phyloP scores from a whole-genome alignment of 2,113 vertebrate species.

The Oophaga pumilio region DNA sequence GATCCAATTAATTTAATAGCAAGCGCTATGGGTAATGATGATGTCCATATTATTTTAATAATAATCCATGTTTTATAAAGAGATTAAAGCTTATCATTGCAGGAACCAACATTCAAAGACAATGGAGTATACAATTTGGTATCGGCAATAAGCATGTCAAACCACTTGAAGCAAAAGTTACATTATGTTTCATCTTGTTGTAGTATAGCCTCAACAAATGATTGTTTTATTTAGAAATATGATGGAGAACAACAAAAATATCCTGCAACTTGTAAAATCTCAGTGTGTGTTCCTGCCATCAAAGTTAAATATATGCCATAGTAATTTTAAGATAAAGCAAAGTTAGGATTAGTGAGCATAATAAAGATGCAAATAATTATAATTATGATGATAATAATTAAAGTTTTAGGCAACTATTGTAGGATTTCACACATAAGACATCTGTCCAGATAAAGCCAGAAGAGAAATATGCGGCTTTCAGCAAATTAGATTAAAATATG shows the following conservation, averaged over 20 bases:
- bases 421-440: background rate
- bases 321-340: slow-evolving; percentile 37
- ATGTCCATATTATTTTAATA: slow-evolving; percentile 2
- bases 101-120: slow-evolving; percentile 18
- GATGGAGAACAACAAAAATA: slow-evolving; percentile 18
- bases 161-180: slow-evolving; percentile 6
- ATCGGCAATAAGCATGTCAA: background rate
- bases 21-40: background rate
- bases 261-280: slow-evolving; percentile 15
- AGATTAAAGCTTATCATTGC: slow-evolving; percentile 9
- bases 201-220: slow-evolving; percentile 13
- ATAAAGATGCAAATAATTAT: slow-evolving; percentile 21
- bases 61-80: slow-evolving; percentile 23
- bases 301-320: slow-evolving; percentile 7
- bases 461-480: background rate
- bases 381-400: slow-evolving; percentile 28
- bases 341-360: slow-evolving; percentile 10
- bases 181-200: slow-evolving; percentile 13
- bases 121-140: slow-evolving; percentile 10
- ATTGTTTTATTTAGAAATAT: slow-evolving; percentile 35
- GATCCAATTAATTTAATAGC: background rate
- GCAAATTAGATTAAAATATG: background rate
- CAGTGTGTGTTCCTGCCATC: slow-evolving; percentile 17
- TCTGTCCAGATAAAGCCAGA: slow-evolving; percentile 8
- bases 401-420: slow-evolving; percentile 8